Base-by-base conservation (phyloP, 2,888 invertebrate species). In the Amphiduros pacificus region DNA sequence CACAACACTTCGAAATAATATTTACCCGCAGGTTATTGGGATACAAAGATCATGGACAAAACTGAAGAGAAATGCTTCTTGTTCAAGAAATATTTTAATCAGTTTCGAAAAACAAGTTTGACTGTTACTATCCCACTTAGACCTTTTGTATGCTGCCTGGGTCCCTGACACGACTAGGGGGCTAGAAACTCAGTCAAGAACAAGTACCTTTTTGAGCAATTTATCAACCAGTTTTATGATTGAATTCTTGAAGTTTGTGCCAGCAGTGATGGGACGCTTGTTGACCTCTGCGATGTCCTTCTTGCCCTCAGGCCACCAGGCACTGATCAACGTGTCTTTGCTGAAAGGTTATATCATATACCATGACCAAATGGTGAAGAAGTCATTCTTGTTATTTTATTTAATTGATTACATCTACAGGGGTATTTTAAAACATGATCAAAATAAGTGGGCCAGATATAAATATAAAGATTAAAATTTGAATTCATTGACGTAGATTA, bases 271-370 rank as follows among this genome's bases (percentile, higher is more conserved):
- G 0, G 98, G 98, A 1, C 98, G 87, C 77, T 96, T 96, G 0
- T 96, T 98, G 9, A 94, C 95, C 2, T 57, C 89, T 41, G 89
- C 89, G 73, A 97, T 93, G 75, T 93, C 88, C 75, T 91, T 89
- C 27, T 91, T 92, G 29, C 98, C 98, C 82, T 98, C 98, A 0
- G 96, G 97, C 95, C 96, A 98, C 94, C 98, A 95, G 64, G 85
- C 85, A 49, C 89, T 88, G 48, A 98, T 86, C 70, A 92, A 88
- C 24, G 84, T 78, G 83, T 94, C 91, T 61, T 85, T 86, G 53
- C 95, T 95, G 71, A 59, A 79, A 77, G 40, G 61, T 20, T 36
- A 36, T 36, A 11, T 36, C 36, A 36, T 11, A 17, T n/a, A n/a
- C n/a, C n/a, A n/a, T n/a, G n/a, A n/a, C n/a, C n/a, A n/a, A n/a